A percentile compares a stretch with the other conserved stretches of the same genome.
Conservation (phyloP, 2,113 vertebrate species). For the Ornithorhynchus anatinus region DNA sequence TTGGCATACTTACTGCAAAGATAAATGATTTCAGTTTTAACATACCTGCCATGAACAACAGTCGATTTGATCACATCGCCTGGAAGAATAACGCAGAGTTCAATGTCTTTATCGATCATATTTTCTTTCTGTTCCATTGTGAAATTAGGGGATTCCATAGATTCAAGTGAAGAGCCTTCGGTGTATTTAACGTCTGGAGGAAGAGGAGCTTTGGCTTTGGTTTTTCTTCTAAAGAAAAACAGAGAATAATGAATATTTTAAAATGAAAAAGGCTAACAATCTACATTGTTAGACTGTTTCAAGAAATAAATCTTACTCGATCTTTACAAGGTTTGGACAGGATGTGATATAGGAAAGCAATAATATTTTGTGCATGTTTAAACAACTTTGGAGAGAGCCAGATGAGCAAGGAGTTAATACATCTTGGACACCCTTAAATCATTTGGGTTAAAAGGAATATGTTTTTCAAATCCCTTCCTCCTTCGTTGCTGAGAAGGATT, state of each 20-base stretch:
- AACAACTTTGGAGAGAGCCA: too few relatives aligned
- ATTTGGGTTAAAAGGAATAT: too few relatives aligned
- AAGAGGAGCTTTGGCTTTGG: slow-evolving; percentile 87
- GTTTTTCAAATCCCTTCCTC: too few relatives aligned
- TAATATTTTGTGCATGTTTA: too few relatives aligned
- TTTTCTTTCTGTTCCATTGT: slow-evolving; percentile 91
- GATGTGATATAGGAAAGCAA: background rate
- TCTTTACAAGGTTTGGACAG: background rate
- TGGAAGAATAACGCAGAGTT: slow-evolving; percentile 88
- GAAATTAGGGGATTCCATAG: slow-evolving; percentile 61
- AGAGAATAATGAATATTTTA: background rate
- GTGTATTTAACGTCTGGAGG: slow-evolving; percentile 77
- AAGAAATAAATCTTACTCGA: background rate
- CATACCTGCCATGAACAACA: slow-evolving; percentile 87
- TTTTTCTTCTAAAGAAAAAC: slow-evolving; percentile 80
- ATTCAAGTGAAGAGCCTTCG: slow-evolving; percentile 70
- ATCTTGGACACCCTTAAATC: too few relatives aligned
- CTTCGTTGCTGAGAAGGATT: too few relatives aligned
- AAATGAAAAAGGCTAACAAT: background rate
- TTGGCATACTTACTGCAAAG: too few relatives aligned
- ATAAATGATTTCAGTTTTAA: background rate
- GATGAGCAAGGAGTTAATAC: too few relatives aligned
- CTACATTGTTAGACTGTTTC: background rate
- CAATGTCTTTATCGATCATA: slow-evolving; percentile 82
- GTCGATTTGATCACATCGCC: slow-evolving; percentile 84